Base-by-base conservation (phyloP, 2,797 vertebrate genomes). In the Brotula barbata region DNA sequence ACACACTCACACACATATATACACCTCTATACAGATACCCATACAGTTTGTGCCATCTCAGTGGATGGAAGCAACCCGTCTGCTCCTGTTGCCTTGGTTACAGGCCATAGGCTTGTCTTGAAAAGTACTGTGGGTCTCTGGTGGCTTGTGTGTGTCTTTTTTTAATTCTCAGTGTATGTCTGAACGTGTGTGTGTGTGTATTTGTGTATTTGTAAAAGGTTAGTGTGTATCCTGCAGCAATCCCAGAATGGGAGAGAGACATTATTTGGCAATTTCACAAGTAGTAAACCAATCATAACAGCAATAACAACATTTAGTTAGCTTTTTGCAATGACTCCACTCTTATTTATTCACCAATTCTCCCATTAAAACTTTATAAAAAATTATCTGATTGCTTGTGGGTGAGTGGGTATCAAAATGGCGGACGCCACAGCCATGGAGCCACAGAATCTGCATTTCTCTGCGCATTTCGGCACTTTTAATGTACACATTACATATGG, bases 41-140 rank as follows among this genome's bases (percentile, higher is more conserved):
- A 55, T 63, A 58, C 36, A 61, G 47, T 63, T 79, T 51, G 25
- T 58, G 69, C 64, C 61, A 71, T 71, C 62, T 72, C 36, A 1
- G 57, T 61, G 58, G 71, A 64, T 71, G 58, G 62, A 71, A 49
- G 71, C 61, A 62, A 52, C 58, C 65, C 16, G 58, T 71, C 78
- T 72, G 71, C 71, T 78, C 61, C 58, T 45, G 75, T 84, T 83
- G 77, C 78, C 77, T 31, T 83, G 85, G 82, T 83, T 82, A 87
- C 84, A 64, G 68, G 65, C 65, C 74, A 68, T 53, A 73, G 75
- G 55, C 64, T 69, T 76, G 74, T 74, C 73, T 83, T 71, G 48
- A 71, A 49, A 68, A 69, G 70, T 74, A 75, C 54, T 73, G 53
- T 62, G 47, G 69, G 72, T 81, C 58, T 71, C 42, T 37, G 55